Evolutionary conservation across 2,888 invertebrate species (phyloP).

Genomic region (Micropterix aruncella): DNA sequence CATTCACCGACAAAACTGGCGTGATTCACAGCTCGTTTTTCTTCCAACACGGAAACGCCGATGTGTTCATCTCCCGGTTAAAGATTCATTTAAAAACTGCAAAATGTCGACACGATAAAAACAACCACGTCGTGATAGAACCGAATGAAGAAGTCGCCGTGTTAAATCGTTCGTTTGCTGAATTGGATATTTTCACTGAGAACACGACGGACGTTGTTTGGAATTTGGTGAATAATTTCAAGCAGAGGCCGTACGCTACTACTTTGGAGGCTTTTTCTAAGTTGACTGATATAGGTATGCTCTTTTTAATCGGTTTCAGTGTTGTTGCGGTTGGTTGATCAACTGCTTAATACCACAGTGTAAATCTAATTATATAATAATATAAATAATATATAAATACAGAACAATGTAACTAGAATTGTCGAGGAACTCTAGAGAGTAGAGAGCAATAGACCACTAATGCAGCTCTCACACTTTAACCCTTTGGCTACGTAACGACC

Average conservation of each 20-base stretch:
- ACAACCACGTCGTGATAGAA: conserved; percentile 57
- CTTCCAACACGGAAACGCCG: conserved; percentile 79
- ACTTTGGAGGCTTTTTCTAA: conserved; percentile 79
- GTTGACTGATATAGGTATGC: conserved; percentile 60
- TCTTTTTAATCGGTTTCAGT: not conserved
- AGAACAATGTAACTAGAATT: no score
- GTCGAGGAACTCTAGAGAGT: no score
- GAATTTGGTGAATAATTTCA: conserved; percentile 37
- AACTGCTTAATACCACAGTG: no score
- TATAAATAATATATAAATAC: no score
- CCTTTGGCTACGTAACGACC: no score
- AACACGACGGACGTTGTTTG: conserved; percentile 52
- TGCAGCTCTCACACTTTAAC: no score
- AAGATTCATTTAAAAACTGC: conserved; percentile 48
- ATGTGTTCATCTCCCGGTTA: conserved; percentile 50
- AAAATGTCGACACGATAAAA: conserved; percentile 58
- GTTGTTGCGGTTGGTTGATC: no score
- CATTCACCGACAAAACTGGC: conserved; percentile 28
- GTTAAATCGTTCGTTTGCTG: conserved; percentile 74
- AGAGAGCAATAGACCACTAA: no score
- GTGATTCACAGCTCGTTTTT: conserved; percentile 68
- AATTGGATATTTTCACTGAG: conserved; percentile 68
- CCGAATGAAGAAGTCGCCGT: conserved; percentile 49
- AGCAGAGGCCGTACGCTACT: conserved; percentile 61
- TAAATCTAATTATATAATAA: no score